Evolutionary conservation across 2,113 vertebrate species (phyloP), one percentile per base, ranked within the genome.

Genomic region (Toxotes jaculatrix): DNA sequence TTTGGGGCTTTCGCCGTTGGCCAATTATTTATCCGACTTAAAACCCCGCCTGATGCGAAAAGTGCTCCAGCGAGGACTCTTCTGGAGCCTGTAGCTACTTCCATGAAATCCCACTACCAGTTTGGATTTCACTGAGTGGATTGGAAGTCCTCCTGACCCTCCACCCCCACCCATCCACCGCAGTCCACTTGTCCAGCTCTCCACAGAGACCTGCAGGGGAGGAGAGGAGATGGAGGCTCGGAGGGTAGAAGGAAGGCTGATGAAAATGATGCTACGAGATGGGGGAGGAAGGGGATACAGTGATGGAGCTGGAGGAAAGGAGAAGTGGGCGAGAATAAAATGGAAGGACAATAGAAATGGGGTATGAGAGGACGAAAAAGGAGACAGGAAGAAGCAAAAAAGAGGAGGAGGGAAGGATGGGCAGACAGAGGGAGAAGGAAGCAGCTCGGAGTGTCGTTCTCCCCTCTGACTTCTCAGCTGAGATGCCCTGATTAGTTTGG

Each of bases 401-500:
- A 13, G 60, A 61, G 45, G 47, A 27, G 5, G 72, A 23, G 16
- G 19, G 31, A 40, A 40, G 63, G 49, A 66, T 13, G 60, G 40
- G 60, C 62, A 56, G 45, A n/a, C 42, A 16, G 67, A 79, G 47
- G 47, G 71, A 62, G 27, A 21, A 49, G 23, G 71, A 83, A 59
- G 82, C 77, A 71, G 80, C 74, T 72, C 61, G 7, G 68, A 62
- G 56, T 87, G 77, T 82, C 56, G 36, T 63, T 59, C 64, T 47
- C 62, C 68, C 86, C 74, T 62, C 57, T 36, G 75, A 76, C 88
- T 70, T 8, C 64, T 90, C 68, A 73, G 66, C 73, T 59, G 49
- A 84, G 82, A 87, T 88, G 56, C 57, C 14, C 87, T 89, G 88
- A 92, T 89, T 89, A 74, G 85, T 86, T 77, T 86, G 66, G 87